Conservation (phyloP, 1,140 invertebrate species). For the Dufourea novaeangliae region DNA sequence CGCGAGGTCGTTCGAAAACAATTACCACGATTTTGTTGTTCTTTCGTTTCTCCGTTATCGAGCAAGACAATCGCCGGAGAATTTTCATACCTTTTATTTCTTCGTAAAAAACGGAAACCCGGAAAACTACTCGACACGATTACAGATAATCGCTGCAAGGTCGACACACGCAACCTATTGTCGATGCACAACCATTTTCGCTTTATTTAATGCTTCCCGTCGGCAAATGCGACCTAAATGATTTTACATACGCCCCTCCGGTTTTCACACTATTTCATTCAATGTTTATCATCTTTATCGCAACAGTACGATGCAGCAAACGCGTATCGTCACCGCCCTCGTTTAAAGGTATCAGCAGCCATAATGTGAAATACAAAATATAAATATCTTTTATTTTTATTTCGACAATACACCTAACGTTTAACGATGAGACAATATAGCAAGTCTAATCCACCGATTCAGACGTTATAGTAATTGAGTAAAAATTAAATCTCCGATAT, state of each 20-base stretch:
- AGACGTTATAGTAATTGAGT: constrained; percentile 57
- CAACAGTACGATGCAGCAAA: too few species aligned
- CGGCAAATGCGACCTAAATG: too few species aligned
- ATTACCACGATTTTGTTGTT: too few species aligned
- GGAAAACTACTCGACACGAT: background rate
- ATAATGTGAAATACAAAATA: constrained; percentile 65
- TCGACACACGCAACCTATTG: background rate
- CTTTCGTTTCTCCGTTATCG: background rate
- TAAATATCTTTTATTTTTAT: constrained; percentile 72
- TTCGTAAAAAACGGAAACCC: background rate
- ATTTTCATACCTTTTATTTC: background rate
- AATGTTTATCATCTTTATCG: background rate
- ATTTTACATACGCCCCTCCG: too few species aligned
- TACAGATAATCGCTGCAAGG: background rate
- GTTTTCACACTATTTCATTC: too few species aligned
- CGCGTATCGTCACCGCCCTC: too few species aligned
- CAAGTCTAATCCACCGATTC: constrained; percentile 27
- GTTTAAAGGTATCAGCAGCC: constrained; percentile 7
- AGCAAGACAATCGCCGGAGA: background rate
- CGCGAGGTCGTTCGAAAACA: too few species aligned
- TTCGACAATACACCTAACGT: constrained; percentile 54
- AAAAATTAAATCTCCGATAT: constrained; percentile 67
- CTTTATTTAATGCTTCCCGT: too few species aligned
- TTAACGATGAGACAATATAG: constrained; percentile 54
- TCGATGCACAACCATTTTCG: background rate